phyloP scores from a whole-genome alignment of 2,113 vertebrate species.

The Cnemophilus loriae region DNA sequence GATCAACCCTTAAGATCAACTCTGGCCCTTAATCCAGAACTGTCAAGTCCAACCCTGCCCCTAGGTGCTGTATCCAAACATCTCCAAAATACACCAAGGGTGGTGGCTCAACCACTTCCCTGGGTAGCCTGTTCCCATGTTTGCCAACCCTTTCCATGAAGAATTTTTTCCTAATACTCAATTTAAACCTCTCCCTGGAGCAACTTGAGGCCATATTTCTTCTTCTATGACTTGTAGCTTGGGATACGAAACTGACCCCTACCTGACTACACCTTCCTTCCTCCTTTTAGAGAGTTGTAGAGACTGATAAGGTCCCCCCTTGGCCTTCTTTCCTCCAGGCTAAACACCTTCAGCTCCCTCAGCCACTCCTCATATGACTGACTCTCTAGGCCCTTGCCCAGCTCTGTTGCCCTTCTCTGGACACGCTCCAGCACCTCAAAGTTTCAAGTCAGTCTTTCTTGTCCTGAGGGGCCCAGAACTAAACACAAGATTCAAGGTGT shows the following conservation, averaged over 20 bases:
- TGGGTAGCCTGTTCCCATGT: not conserved
- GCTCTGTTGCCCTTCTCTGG: not conserved
- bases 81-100: not conserved
- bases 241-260: not conserved
- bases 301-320: not conserved
- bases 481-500: fast-evolving
- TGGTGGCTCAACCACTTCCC: not conserved
- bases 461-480: not conserved
- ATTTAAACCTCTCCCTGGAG: fast-evolving
- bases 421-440: not conserved
- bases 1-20: not conserved
- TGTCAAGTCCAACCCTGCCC: not conserved
- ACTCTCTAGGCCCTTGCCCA: not conserved
- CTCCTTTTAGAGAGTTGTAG: not conserved
- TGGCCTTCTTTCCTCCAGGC: not conserved
- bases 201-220: not conserved
- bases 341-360: not conserved
- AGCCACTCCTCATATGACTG: not conserved
- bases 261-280: not conserved
- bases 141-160: not conserved
- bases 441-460: not conserved
- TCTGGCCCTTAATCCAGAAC: not conserved
- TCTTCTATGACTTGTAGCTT: not conserved
- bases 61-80: fast-evolving
- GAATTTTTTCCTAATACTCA: not conserved